A percentile compares a stretch with the other conserved stretches of the same genome.
Evolutionary conservation across 2,797 vertebrate genomes (phyloP).

Genomic region (Siniperca obscura): DNA sequence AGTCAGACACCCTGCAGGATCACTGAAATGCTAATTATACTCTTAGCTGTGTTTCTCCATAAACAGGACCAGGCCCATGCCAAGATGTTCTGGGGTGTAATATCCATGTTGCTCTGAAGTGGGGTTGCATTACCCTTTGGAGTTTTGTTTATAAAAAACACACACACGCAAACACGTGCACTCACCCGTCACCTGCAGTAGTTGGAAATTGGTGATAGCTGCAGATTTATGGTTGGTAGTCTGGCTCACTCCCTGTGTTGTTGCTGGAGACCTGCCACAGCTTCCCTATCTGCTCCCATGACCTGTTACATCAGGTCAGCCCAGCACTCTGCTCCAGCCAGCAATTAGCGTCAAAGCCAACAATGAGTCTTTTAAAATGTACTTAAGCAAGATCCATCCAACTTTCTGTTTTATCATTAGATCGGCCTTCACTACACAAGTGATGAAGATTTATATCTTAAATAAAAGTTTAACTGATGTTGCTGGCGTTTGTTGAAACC

Average conservation of each 20-base stretch:
- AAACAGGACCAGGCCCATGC: constrained; percentile 79
- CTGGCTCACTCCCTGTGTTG: constrained; percentile 77
- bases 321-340: constrained; percentile 72
- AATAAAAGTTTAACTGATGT: constrained; percentile 15
- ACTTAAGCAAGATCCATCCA: constrained; percentile 70
- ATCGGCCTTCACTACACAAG: constrained; percentile 22
- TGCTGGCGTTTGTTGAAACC: constrained; percentile 16
- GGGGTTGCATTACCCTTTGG: constrained; percentile 84
- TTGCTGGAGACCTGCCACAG: constrained; percentile 84
- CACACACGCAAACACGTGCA: constrained; percentile 28
- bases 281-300: constrained; percentile 84
- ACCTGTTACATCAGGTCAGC: constrained; percentile 83
- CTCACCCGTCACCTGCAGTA: constrained; percentile 66
- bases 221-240: constrained; percentile 83
- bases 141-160: constrained; percentile 87
- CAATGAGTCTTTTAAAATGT: constrained; percentile 65
- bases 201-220: constrained; percentile 78
- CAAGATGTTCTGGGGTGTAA: constrained; percentile 82
- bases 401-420: constrained; percentile 66
- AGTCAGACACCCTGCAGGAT: constrained; percentile 83
- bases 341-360: constrained; percentile 61
- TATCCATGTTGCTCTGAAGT: constrained; percentile 86
- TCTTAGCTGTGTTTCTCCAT: constrained; percentile 84
- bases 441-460: constrained; percentile 47
- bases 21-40: constrained; percentile 83